phyloP scores from a whole-genome alignment of 2,888 invertebrate species.

The Acholoe squamosa region DNA sequence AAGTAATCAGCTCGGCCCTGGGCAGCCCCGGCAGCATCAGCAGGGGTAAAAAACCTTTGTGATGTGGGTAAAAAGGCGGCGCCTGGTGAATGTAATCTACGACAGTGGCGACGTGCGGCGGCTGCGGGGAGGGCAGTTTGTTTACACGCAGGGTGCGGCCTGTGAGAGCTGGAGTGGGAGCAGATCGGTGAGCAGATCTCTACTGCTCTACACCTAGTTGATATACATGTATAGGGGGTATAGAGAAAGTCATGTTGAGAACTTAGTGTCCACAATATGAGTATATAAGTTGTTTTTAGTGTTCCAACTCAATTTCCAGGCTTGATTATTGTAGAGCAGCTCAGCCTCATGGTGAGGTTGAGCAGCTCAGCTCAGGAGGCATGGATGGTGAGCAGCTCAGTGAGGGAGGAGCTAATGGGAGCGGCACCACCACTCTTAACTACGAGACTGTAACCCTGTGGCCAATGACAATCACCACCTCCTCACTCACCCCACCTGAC shows the following conservation, averaged over 20 bases:
- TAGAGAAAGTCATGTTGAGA: neutral
- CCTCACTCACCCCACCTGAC: neutral
- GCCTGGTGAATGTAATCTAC: slow-evolving; percentile 16
- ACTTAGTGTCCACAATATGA: too few species aligned
- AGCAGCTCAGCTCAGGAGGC: too few species aligned
- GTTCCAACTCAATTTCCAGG: too few species aligned
- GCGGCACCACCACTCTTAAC: too few species aligned
- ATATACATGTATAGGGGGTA: neutral
- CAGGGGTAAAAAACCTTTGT: neutral
- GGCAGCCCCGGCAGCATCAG: neutral
- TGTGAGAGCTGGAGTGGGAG: too few species aligned
- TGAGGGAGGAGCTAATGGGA: too few species aligned
- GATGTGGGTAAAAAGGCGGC: neutral
- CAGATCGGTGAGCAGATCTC: too few species aligned
- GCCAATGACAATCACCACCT: slow-evolving; percentile 15
- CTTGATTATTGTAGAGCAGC: too few species aligned
- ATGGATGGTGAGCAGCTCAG: too few species aligned
- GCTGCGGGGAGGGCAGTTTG: neutral
- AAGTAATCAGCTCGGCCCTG: neutral
- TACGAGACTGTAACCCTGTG: neutral
- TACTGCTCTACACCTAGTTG: too few species aligned
- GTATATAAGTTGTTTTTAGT: too few species aligned
- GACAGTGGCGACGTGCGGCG: neutral
- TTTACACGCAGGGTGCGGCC: neutral
- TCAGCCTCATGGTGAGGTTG: too few species aligned